These are phyloP conservation scores for Leptoclinus maculatus DNA, from an alignment of 2,797 vertebrate genomes.

Conservation along the genomic window DNA sequence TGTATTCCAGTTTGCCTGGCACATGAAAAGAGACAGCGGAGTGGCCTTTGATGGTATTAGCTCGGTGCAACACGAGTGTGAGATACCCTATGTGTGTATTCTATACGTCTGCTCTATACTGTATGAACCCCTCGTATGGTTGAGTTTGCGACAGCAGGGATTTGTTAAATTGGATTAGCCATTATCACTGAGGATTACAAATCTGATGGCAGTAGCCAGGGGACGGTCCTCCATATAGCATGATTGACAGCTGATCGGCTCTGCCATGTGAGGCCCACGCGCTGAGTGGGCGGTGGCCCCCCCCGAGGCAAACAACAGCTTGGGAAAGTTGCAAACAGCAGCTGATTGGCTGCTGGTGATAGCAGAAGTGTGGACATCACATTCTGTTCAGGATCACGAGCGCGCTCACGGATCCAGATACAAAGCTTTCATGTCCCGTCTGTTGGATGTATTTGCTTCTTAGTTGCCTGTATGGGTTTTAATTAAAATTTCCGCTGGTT, in stretches of 20 bases:
- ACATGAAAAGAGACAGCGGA: slow-evolving; percentile 33
- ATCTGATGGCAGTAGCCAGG: slow-evolving; percentile 51
- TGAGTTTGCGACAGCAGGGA: slow-evolving; percentile 27
- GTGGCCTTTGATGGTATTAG: slow-evolving; percentile 62
- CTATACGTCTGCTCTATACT: slow-evolving; percentile 34
- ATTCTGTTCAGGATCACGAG: not conserved
- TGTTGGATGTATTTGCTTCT: not conserved
- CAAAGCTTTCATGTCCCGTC: not conserved
- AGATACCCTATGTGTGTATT: slow-evolving; percentile 11
- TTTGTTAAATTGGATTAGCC: slow-evolving; percentile 67
- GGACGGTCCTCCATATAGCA: slow-evolving; percentile 30
- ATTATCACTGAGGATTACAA: slow-evolving; percentile 59
- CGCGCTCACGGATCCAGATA: not conserved
- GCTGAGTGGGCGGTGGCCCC: slow-evolving; percentile 38
- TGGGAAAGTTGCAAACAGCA: not conserved
- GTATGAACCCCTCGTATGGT: slow-evolving; percentile 18
- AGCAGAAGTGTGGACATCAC: slow-evolving; percentile 3
- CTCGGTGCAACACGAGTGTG: slow-evolving; percentile 15
- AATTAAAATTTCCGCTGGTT: not conserved
- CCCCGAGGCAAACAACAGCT: slow-evolving; percentile 5
- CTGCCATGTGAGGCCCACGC: slow-evolving; percentile 15
- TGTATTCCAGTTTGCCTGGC: slow-evolving; percentile 31
- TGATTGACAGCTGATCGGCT: slow-evolving; percentile 53
- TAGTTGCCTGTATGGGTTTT: not conserved
- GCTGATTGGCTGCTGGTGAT: slow-evolving; percentile 31